These are phyloP conservation scores for Rotaria magnacalcarata DNA, from an alignment of 2,888 invertebrate species.

Conservation along the genomic window DNA sequence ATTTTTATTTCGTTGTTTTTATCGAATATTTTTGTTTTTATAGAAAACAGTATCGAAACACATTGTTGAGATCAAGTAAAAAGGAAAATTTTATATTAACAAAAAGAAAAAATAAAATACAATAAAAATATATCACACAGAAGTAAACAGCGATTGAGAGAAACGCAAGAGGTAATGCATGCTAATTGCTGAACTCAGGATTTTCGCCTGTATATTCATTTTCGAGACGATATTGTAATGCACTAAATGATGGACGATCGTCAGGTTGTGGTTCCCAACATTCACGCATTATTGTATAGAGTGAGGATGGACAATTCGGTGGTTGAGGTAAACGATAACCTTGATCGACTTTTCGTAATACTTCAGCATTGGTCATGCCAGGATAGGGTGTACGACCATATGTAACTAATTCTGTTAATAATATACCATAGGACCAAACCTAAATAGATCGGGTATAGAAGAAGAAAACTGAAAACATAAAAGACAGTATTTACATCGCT, in stretches of 20 bases:
- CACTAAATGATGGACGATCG: constrained; percentile 44
- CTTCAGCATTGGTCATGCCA: constrained; percentile 46
- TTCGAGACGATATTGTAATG: constrained; percentile 39
- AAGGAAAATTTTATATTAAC: not conserved
- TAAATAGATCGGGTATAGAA: constrained; percentile 61
- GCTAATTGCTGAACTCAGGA: not conserved
- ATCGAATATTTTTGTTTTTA: too few species aligned
- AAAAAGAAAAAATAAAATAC: not conserved
- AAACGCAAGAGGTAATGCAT: not conserved
- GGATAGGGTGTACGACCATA: constrained; percentile 92
- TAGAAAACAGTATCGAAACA: not conserved
- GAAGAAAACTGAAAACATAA: too few species aligned
- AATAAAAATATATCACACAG: not conserved
- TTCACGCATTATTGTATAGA: constrained; percentile 43
- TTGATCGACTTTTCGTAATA: constrained; percentile 33
- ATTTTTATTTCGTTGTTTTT: too few species aligned
- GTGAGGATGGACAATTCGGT: constrained; percentile 34
- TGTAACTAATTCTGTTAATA: constrained; percentile 94
- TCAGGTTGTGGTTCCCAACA: constrained; percentile 42
- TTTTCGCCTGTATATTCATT: constrained; percentile 25
- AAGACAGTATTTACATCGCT: constrained; percentile 70
- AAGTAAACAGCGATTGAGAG: not conserved
- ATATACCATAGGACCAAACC: constrained; percentile 99
- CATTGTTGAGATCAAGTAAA: not conserved
- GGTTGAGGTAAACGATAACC: constrained; percentile 41